phyloP scores from a whole-genome alignment of 2,797 vertebrate species.

The Urophycis tenuis region DNA sequence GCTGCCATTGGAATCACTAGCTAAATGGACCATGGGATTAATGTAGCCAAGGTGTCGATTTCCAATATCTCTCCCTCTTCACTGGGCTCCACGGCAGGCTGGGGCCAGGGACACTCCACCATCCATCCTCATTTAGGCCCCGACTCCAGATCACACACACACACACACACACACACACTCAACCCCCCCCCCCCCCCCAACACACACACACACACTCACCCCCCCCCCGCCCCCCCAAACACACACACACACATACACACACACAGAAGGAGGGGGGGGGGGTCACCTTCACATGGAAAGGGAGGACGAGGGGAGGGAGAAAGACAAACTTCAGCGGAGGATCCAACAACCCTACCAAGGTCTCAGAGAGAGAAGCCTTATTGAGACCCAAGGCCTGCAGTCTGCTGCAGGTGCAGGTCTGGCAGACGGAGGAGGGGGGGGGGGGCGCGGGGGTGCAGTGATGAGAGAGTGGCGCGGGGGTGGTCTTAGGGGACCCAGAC shows the following conservation, averaged over 20 bases:
- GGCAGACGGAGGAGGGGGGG: constrained; percentile 36
- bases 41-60: constrained; percentile 68
- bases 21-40: constrained; percentile 73
- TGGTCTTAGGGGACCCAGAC: constrained; percentile 29
- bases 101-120: constrained; percentile 62
- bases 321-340: constrained; percentile 54
- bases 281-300: constrained; percentile 62
- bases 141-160: constrained; percentile 58
- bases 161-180: constrained; percentile 8
- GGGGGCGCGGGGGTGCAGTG: neutral
- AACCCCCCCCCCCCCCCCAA: neutral
- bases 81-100: constrained; percentile 50
- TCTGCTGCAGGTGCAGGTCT: constrained; percentile 38
- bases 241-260: constrained; percentile 26
- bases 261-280: constrained; percentile 34
- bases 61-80: constrained; percentile 64
- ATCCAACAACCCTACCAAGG: constrained; percentile 49
- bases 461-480: neutral
- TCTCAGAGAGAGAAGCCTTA: constrained; percentile 46
- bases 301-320: constrained; percentile 23
- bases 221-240: constrained; percentile 25
- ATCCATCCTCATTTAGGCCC: constrained; percentile 70
- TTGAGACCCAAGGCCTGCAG: constrained; percentile 42
- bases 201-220: neutral
- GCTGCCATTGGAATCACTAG: constrained; percentile 45